Percentiles rank a stretch among this genome's conserved stretches.
Evolutionary conservation across 2,113 vertebrate genomes (phyloP).

Genomic region (Oreochromis tanganicae): DNA sequence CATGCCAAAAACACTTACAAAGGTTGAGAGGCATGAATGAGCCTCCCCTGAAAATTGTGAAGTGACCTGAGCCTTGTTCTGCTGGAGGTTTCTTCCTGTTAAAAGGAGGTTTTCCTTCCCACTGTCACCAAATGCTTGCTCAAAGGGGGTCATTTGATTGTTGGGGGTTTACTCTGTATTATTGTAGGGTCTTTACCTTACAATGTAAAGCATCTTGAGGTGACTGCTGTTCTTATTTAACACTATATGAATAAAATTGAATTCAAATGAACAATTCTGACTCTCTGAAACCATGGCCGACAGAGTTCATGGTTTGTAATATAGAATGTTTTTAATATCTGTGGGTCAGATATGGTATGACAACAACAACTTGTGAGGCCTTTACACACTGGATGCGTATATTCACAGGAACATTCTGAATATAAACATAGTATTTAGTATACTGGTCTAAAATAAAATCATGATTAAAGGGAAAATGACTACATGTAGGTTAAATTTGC

Average conservation of each 20-base stretch:
- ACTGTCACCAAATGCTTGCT: not conserved
- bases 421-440: not conserved
- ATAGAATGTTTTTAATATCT: not conserved
- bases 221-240: not conserved
- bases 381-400: not conserved
- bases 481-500: not conserved
- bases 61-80: not conserved
- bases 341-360: not conserved
- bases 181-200: not conserved
- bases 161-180: not conserved
- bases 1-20: not conserved
- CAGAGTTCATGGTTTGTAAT: not conserved
- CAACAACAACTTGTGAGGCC: not conserved
- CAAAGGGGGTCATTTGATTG: not conserved
- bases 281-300: not conserved
- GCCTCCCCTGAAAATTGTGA: not conserved
- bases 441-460: not conserved
- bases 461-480: not conserved
- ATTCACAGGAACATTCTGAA: rapidly evolving
- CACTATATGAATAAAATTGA: not conserved
- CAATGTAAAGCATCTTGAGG: not conserved
- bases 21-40: not conserved
- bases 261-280: not conserved
- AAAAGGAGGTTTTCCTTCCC: not conserved
- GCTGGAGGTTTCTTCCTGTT: not conserved